Evolutionary conservation across 2,888 invertebrate genomes (phyloP), one percentile per base, ranked within the genome.

Genomic region (Sceliomorpha sp.): DNA sequence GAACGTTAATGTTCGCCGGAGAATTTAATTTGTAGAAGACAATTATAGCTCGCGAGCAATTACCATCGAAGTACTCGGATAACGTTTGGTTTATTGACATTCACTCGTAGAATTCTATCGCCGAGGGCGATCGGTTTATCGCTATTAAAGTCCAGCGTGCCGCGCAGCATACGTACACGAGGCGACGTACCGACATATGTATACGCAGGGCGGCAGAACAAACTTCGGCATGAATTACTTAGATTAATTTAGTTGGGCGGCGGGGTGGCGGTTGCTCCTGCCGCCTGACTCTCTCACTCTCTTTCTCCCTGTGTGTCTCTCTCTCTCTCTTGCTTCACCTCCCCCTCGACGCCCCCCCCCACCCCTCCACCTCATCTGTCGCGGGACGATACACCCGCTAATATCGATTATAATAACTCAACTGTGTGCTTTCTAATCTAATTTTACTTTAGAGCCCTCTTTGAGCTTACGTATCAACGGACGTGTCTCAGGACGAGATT

Each of bases 211-310:
- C 58, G 47, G 32, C 69, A 66, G 45, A 82, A 83, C 84, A 83
- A 84, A 85, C 85, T 85, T 85, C 77, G 81, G 79, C 83, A 84
- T 84, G 85, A 85, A 85, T 85, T 85, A 84, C 84, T 84, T 83
- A 83, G 84, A 85, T 85, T 85, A 85, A 85, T 84, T 85, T 84
- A 85, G 72, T 68, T 60, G 69, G 73, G 68, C 59, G 62, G 66
- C 59, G 79, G 79, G 76, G 76, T 63, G 72, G 62, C 44, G 63
- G 73, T 70, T 69, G 77, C 73, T 72, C 73, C 69, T 69, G 77
- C 73, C 71, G 77, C 79, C 75, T 75, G 20, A 77, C 80, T 78
- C 64, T 50, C 69, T 51, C 68, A 50, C 63, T 51, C 51, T 45
- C 42, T 51, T 55, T 36, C 31, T 36, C 39, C 24, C 51, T 14